Base-by-base conservation (phyloP, 2,113 vertebrate genomes). In the Hyperoodon ampullatus region DNA sequence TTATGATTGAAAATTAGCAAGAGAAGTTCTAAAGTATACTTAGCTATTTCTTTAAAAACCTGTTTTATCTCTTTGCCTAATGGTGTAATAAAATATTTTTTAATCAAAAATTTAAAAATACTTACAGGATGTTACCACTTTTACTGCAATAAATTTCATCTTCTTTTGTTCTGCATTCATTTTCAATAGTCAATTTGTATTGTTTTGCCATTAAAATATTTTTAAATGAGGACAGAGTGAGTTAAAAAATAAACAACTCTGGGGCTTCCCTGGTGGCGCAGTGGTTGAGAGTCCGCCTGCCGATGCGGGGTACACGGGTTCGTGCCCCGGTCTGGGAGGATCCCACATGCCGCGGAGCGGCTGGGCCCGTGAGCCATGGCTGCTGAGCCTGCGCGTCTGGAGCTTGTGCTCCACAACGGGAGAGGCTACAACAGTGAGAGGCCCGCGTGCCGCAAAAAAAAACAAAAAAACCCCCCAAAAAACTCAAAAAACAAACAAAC, bases 201-300 rank as follows among this genome's bases (percentile, higher is more conserved):
- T 74, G 33, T 80, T 84, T 92, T 89, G 12, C 55, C 58, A 87
- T 42, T 91, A 77, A 77, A 91, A 33, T 84, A 65, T n/a, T 74
- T 85, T 86, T 24, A 90, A 88, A 68, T 44, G 44, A 44, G 33
- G 30, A 10, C 21, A 33, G 7, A 30, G 4, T 24, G 21, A 93
- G 13, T 50, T 47, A 42, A 13, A 87, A 96, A 88, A 42, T 10
- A 80, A 39, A 23, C 10, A 60, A 63, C 2, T 24, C 39, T 39
- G 39, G 39, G 39, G 39, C 39, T 39, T 39, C 39, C 39, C 3
- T 39, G 39, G 39, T 4, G 39, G 39, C 39, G 39, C 39, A 39
- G 39, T 39, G 39, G 39, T 39, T 39, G 39, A 39, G 39, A 39
- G 39, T 39, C 39, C 39, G 39, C 39, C 39, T 39, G 39, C 39